Evolutionary conservation across 2,888 invertebrate genomes (phyloP), one percentile per base, ranked within the genome.

Genomic region (Oscheius sp.): DNA sequence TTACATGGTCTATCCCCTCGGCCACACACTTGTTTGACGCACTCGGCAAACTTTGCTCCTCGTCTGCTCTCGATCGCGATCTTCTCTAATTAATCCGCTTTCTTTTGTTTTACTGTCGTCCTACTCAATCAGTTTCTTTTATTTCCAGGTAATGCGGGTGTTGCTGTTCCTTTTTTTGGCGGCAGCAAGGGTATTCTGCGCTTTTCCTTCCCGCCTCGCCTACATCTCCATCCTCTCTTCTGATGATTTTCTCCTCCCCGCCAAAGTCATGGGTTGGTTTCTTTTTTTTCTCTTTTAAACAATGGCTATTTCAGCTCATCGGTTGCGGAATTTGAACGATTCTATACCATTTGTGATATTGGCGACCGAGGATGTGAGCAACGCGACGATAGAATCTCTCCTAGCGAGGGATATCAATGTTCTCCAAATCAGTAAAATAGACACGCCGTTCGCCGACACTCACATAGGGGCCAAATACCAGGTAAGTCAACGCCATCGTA

Each of bases 391-490:
- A 9, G 69, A 75, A 25, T n/a, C 58, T 5, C 73, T 83, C 16
- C 66, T 74, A 35, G 21, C 66, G 1, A 76, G 81, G 56, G 79
- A 79, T 18, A 76, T 84, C 0, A 70, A 59, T 13, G 74, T 82
- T 3, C 72, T 72, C 9, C 75, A 76, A 27, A 78, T 81, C 18
- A 72, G 72, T 18, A 83, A 81, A 73, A 81, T 86, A 46, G 84
- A 85, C 68, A 84, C 85, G 0, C 85, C 86, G 1, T 84, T 79
- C 58, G 68, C 77, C 1, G 64, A 49, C 12, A 84, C 82, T 7
- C 85, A 86, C 49, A 73, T 55, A 46, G 82, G 79, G 5, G 77
- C 75, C 16, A 85, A 85, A 56, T 86, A 76, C 69, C 84, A 85
- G 79, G 86, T 84, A 27, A 59, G 75, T 55, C 1, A 6, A 18